phyloP scores from a whole-genome alignment of 2,113 vertebrate species.

The Ictalurus punctatus region DNA sequence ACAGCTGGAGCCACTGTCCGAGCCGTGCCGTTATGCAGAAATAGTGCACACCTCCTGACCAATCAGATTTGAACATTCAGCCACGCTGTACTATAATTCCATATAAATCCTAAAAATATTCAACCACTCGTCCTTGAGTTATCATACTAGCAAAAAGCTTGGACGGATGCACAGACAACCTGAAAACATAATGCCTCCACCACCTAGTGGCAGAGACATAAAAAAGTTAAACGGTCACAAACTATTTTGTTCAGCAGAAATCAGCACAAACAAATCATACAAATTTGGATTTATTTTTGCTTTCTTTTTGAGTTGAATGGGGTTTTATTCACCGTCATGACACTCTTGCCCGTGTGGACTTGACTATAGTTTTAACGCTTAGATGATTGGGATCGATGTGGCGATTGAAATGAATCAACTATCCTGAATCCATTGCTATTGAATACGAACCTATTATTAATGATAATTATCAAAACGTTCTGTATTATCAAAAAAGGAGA shows the following conservation, averaged over 20 bases:
- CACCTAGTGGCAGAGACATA: not conserved
- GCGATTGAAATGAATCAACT: not conserved
- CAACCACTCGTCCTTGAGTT: not conserved
- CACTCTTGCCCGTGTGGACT: not conserved
- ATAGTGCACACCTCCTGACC: not conserved
- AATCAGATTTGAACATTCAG: not conserved
- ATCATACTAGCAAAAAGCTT: not conserved
- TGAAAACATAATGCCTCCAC: not conserved
- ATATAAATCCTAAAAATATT: not conserved
- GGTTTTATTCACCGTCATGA: not conserved
- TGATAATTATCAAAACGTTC: not conserved
- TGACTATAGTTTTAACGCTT: not conserved
- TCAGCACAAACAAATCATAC: not conserved
- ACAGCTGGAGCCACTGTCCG: not conserved
- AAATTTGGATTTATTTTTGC: not conserved
- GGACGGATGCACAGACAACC: not conserved
- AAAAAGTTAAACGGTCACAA: not conserved
- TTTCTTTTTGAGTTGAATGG: not conserved
- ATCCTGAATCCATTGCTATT: not conserved
- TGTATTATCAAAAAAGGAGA: not conserved
- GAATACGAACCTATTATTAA: not conserved
- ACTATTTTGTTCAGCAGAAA: not conserved
- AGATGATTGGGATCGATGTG: not conserved
- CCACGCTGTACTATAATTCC: not conserved
- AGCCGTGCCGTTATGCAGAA: not conserved